Evolutionary conservation across 2,113 vertebrate genomes (phyloP).

Genomic region (Plotosus lineatus): DNA sequence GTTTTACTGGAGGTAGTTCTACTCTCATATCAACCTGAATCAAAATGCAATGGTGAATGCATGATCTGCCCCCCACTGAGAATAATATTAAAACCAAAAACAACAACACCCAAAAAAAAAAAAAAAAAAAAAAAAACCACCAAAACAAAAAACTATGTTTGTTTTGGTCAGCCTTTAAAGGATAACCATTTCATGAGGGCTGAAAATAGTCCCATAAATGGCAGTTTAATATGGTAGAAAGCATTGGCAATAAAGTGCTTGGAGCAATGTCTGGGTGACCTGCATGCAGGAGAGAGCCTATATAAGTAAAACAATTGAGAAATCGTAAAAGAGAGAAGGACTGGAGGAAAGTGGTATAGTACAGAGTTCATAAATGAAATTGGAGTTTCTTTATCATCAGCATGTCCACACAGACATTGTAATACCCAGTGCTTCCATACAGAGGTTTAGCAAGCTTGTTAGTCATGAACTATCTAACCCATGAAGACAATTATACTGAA

Average conservation of each 20-base stretch:
- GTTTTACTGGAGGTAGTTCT: constrained; percentile 52
- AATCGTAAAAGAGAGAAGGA: neutral
- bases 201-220: constrained; percentile 59
- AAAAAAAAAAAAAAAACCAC: neutral
- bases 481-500: constrained; percentile 14
- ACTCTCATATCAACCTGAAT: constrained; percentile 62
- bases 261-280: constrained; percentile 35
- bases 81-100: constrained; percentile 22
- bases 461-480: neutral
- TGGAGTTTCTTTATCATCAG: constrained; percentile 13
- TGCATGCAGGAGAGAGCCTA: constrained; percentile 38
- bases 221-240: constrained; percentile 52
- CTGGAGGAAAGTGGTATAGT: neutral
- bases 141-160: constrained; percentile 48
- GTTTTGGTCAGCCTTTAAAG: constrained; percentile 48
- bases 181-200: constrained; percentile 50
- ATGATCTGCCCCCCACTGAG: constrained; percentile 51
- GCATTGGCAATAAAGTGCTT: constrained; percentile 46
- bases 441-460: neutral
- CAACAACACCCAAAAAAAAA: constrained; percentile 27
- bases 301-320: constrained; percentile 26
- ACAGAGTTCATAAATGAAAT: constrained; percentile 5
- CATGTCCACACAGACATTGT: neutral
- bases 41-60: constrained; percentile 49
- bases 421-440: neutral